Evolutionary conservation across 2,113 vertebrate genomes (phyloP).

Genomic region (Muntiacus muntjak): DNA sequence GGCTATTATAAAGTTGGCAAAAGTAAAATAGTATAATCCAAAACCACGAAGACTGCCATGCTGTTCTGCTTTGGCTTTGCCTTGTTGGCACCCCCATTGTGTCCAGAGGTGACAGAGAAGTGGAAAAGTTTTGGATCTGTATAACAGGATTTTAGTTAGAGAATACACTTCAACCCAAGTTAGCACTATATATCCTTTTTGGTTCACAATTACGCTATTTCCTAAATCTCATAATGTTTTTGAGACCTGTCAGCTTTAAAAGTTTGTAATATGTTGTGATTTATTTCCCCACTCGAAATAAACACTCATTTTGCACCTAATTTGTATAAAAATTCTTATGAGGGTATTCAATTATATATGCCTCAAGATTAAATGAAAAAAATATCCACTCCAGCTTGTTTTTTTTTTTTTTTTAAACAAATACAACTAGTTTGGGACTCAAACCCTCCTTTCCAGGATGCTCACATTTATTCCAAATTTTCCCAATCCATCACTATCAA

Average conservation of each 20-base stretch:
- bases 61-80: background rate
- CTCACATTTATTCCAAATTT: background rate
- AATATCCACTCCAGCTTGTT: background rate
- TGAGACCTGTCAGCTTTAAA: background rate
- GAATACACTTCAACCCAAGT: background rate
- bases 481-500: background rate
- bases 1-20: background rate
- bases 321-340: background rate
- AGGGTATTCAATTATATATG: background rate
- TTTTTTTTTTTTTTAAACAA: background rate
- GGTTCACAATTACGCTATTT: background rate
- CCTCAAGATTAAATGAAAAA: background rate
- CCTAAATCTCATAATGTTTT: constrained; percentile 17
- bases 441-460: background rate
- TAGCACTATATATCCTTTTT: background rate
- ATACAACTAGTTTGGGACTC: background rate
- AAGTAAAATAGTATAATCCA: background rate
- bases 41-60: background rate
- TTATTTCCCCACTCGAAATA: background rate
- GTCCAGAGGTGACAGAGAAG: background rate
- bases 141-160: background rate
- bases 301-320: background rate
- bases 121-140: background rate
- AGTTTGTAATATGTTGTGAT: background rate
- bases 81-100: background rate